Conservation (phyloP, 2,797 vertebrate species). For the Silurus lanzhouensis region DNA sequence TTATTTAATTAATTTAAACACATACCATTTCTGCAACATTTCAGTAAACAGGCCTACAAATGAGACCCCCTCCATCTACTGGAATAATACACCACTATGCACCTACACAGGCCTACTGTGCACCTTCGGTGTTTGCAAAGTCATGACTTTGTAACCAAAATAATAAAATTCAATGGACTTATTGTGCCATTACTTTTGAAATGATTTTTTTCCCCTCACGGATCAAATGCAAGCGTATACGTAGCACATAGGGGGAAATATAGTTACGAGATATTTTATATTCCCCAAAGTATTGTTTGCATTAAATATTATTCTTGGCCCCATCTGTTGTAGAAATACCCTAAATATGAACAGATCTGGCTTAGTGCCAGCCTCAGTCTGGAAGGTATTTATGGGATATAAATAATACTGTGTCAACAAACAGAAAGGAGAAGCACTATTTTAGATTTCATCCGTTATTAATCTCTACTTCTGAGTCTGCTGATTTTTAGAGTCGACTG, state of each 20-base stretch:
- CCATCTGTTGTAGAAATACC: constrained; percentile 81
- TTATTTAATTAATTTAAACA: no score
- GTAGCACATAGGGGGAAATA: constrained; percentile 62
- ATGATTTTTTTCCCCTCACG: constrained; percentile 46
- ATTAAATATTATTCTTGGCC: constrained; percentile 89
- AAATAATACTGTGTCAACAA: constrained; percentile 88
- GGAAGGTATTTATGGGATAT: constrained; percentile 86
- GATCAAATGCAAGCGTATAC: constrained; percentile 57
- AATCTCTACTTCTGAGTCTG: constrained; percentile 71
- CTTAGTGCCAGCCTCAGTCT: constrained; percentile 78
- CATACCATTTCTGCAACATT: constrained; percentile 33
- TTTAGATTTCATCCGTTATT: constrained; percentile 79
- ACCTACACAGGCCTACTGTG: constrained; percentile 47
- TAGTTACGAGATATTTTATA: constrained; percentile 77
- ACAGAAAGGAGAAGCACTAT: constrained; percentile 74
- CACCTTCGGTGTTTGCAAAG: constrained; percentile 41
- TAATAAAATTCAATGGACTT: constrained; percentile 58
- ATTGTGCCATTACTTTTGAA: constrained; percentile 54
- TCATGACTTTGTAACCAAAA: constrained; percentile 52
- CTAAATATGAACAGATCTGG: constrained; percentile 87
- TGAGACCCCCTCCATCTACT: not conserved
- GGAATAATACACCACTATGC: constrained; percentile 49
- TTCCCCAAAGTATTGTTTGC: constrained; percentile 81
- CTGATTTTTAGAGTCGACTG: constrained; percentile 28
- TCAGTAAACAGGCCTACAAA: constrained; percentile 24